Base-by-base conservation (phyloP, 2,888 invertebrate genomes). In the Branchellion lobata region DNA sequence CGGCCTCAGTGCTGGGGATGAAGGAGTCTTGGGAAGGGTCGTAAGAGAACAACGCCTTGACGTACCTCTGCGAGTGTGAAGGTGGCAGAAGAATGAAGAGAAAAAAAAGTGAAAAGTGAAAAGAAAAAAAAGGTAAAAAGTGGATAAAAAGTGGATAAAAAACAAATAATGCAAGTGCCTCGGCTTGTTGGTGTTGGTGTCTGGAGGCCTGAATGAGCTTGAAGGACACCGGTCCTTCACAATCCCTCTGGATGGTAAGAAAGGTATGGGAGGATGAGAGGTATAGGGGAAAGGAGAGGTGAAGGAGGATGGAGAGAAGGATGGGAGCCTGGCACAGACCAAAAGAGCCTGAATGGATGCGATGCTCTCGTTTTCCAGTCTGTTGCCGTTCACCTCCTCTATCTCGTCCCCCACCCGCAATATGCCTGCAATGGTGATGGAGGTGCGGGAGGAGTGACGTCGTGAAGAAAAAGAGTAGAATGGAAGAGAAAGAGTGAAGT, bases 1-100 rank as follows among this genome's bases (percentile, higher is more conserved):
- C 99, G 82, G 98, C 99, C 90, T 99, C 98, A 84, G 96, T 94
- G 89, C 99, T 99, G 31, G 99, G 99, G 89, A 98, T 99, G 86
- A 99, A 90, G 87, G 96, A 96, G 89, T 99, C 99, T 88, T 97
- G 96, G 86, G 94, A 89, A 68, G 98, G 97, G 90, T 96, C 95
- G 89, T 98, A 99, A 89, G 96, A 95, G 89, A 98, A 98, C 89
- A 96, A 94, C 83, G 97, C 95, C 88, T 96, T 92, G 85, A 98
- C 97, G 90, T 96, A 99, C 89, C 97, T 97, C 98, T 99, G 91
- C 8, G 14, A 14, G 40, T n/a, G n/a, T n/a, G n/a, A n/a, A n/a
- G n/a, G n/a, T n/a, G 21, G n/a, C n/a, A n/a, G n/a, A n/a, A n/a
- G n/a, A n/a, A n/a, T n/a, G n/a, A n/a, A n/a, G n/a, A n/a, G n/a